Conservation (phyloP, 2,113 vertebrate species). For the Puma concolor region DNA sequence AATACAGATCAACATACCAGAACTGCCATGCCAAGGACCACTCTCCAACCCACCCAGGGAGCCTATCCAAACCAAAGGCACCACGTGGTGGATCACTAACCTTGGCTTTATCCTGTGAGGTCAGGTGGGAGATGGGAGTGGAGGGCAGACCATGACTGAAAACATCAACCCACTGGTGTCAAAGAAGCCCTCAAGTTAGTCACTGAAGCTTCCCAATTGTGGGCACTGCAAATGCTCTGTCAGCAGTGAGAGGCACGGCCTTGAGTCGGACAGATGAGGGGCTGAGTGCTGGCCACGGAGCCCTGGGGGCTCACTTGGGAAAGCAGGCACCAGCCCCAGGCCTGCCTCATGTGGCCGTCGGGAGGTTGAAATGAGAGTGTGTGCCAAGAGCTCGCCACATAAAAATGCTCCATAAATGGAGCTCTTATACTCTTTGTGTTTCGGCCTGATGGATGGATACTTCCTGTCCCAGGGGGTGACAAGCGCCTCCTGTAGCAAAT, state of each 20-base stretch:
- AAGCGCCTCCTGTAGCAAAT: not conserved
- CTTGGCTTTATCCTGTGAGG: not conserved
- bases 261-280: not conserved
- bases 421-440: not conserved
- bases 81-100: fast-evolving
- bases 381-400: not conserved
- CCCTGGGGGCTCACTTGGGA: not conserved
- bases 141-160: not conserved
- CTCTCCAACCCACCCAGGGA: not conserved
- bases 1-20: not conserved
- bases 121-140: fast-evolving
- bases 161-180: not conserved
- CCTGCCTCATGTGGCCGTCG: fast-evolving
- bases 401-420: fast-evolving
- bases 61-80: not conserved
- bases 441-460: not conserved
- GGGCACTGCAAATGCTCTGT: not conserved
- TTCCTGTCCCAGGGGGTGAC: not conserved
- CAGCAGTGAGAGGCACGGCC: not conserved
- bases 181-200: not conserved
- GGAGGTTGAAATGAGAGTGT: not conserved
- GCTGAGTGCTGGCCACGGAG: not conserved
- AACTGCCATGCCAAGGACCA: not conserved
- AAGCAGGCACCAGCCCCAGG: not conserved
- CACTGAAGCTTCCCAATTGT: too few species aligned